Evolutionary conservation across 2,113 vertebrate species (phyloP).

Genomic region (Hydrochoerus hydrochaeris): DNA sequence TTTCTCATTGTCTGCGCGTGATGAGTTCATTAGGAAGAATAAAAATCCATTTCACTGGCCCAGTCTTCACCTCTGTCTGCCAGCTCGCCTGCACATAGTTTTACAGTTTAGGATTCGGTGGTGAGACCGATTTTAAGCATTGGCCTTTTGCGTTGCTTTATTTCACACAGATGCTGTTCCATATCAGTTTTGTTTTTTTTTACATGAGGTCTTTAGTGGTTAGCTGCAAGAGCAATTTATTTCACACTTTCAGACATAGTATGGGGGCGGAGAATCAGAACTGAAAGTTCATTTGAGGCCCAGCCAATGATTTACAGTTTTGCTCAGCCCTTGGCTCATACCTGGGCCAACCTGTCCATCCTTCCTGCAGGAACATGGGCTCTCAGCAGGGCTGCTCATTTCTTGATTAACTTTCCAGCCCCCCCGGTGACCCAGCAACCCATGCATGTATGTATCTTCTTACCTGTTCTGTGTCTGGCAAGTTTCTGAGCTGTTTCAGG

Average conservation of each 20-base stretch:
- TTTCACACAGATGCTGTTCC: not conserved
- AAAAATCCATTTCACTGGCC: not conserved
- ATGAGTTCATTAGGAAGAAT: slow-evolving; percentile 64
- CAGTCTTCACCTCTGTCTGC: not conserved
- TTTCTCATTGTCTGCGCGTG: not conserved
- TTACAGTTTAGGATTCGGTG: not conserved
- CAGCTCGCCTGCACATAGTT: not conserved
- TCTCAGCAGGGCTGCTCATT: not conserved
- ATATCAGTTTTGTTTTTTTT: slow-evolving; percentile 31
- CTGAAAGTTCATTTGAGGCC: not conserved
- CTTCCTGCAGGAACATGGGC: not conserved
- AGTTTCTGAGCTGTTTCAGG: not conserved
- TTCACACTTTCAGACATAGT: slow-evolving; percentile 28
- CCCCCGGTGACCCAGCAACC: not conserved
- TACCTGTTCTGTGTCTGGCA: not conserved
- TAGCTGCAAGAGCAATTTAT: not conserved
- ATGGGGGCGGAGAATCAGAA: slow-evolving; percentile 20
- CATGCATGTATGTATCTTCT: not conserved
- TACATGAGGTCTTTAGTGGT: slow-evolving; percentile 9
- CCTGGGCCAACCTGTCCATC: not conserved
- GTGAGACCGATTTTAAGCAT: not conserved
- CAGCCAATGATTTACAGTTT: not conserved
- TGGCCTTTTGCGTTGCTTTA: slow-evolving; percentile 7
- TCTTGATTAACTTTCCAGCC: not conserved
- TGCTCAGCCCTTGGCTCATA: not conserved